Evolutionary conservation across 37 sponge, comb jelly and placozoan species (phyloP).

Genomic region (Aplysina aerophoba): DNA sequence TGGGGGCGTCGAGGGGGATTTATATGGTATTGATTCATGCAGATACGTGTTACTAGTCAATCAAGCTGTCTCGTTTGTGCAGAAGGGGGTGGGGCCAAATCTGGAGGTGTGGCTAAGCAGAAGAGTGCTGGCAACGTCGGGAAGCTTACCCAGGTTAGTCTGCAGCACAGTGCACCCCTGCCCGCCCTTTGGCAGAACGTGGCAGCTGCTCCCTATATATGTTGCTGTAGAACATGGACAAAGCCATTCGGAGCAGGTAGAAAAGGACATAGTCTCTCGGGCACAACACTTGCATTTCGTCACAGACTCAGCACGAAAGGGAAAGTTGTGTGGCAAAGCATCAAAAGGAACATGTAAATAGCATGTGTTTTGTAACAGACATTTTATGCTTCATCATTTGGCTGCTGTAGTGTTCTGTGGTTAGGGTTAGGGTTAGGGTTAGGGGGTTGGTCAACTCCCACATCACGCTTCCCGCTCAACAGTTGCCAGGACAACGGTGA

Average conservation of each 20-base stretch:
- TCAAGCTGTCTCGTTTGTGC: too few relatives aligned
- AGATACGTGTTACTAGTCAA: too few relatives aligned
- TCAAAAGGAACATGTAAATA: too few relatives aligned
- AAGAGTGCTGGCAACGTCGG: conserved; percentile 12
- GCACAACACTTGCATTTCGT: conserved; percentile 59
- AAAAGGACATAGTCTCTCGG: conserved; percentile 51
- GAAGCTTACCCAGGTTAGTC: conserved; percentile 44
- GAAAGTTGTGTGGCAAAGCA: background rate
- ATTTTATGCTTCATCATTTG: too few relatives aligned
- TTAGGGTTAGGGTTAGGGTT: too few relatives aligned
- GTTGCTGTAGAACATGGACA: conserved; percentile 52
- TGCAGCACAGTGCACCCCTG: background rate
- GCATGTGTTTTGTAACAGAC: too few relatives aligned
- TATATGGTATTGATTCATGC: too few relatives aligned
- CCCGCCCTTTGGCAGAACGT: background rate
- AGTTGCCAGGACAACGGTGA: conserved; percentile 71
- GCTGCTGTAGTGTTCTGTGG: too few relatives aligned
- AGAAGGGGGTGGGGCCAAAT: too few relatives aligned
- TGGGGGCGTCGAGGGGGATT: too few relatives aligned
- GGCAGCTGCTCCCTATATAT: too few relatives aligned
- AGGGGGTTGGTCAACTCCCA: background rate
- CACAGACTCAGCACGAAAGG: background rate
- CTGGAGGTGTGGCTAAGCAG: too few relatives aligned
- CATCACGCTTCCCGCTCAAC: background rate
- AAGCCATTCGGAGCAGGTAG: conserved; percentile 57